These are phyloP conservation scores for Aplysina aerophoba DNA, from an alignment of 37 sponge, comb jelly and placozoan genomes.

Conservation along the genomic window DNA sequence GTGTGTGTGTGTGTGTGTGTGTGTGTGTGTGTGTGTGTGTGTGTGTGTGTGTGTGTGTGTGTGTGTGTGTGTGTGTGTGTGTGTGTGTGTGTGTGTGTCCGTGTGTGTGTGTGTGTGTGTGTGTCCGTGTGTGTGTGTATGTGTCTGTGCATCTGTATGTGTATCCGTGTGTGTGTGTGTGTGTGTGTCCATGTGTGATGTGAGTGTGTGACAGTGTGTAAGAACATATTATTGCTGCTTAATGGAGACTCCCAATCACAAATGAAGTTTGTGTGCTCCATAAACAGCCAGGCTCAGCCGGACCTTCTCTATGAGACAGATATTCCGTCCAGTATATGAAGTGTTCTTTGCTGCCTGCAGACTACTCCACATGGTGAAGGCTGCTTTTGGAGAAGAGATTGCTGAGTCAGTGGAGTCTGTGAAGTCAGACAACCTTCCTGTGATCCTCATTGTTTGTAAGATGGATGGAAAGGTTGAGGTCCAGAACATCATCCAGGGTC, in stretches of 20 bases:
- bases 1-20: neutral
- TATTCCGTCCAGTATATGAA: neutral
- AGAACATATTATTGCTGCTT: too few species aligned
- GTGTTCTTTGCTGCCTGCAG: conserved; percentile 28
- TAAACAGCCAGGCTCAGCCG: too few species aligned
- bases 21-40: neutral
- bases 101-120: too few species aligned
- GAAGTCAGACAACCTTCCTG: conserved; percentile 75
- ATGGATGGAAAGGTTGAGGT: conserved; percentile 62
- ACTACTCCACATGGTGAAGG: conserved; percentile 73
- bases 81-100: too few species aligned
- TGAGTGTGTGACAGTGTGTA: too few species aligned
- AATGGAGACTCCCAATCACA: neutral
- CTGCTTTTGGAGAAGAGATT: conserved; percentile 67
- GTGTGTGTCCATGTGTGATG: too few species aligned
- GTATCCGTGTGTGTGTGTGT: too few species aligned
- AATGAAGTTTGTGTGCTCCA: neutral
- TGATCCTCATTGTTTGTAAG: conserved; percentile 80
- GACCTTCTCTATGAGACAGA: too few species aligned
- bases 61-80: too few species aligned
- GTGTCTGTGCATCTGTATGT: too few species aligned
- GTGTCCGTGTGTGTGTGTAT: too few species aligned
- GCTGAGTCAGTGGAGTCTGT: conserved; percentile 67
- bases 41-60: too few species aligned
- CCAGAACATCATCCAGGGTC: conserved; percentile 76